Conservation (phyloP, 2,113 vertebrate genomes). For the Ptilorrhoa leucosticta region DNA sequence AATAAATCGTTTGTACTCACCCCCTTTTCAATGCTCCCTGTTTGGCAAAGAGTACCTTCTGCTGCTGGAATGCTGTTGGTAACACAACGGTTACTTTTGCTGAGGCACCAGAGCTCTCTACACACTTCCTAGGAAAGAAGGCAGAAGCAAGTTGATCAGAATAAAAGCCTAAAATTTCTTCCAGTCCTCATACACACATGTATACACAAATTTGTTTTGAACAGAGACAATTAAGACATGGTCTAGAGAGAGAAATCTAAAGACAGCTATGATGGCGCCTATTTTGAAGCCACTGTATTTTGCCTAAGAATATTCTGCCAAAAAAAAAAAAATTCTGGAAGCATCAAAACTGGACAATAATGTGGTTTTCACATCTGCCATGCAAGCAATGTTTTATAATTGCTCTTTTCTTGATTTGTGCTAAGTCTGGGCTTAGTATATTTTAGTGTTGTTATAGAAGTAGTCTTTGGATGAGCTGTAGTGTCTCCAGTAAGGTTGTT, state of each 20-base stretch:
- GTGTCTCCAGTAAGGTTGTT: neutral
- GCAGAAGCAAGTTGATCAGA: constrained; percentile 97
- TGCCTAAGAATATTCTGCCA: neutral
- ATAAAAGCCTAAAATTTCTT: constrained; percentile 45
- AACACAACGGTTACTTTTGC: constrained; percentile 99
- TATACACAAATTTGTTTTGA: neutral
- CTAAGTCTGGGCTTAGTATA: neutral
- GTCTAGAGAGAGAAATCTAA: neutral
- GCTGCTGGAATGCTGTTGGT: constrained; percentile 98
- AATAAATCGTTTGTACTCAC: constrained; percentile 74
- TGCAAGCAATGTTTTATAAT: neutral
- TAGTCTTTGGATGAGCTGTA: neutral
- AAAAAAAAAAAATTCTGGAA: neutral
- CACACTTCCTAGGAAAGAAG: constrained; percentile 99
- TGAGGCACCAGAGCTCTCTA: constrained; percentile 99
- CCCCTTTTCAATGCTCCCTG: constrained; percentile 95
- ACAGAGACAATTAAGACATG: neutral
- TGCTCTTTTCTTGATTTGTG: neutral
- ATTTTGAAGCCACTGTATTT: neutral
- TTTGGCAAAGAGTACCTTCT: constrained; percentile 95
- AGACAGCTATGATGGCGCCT: neutral
- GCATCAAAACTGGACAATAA: neutral
- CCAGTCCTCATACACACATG: neutral
- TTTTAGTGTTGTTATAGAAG: neutral
- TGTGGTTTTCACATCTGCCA: neutral